Percentiles rank a stretch among this genome's conserved stretches.
Evolutionary conservation across 1,140 invertebrate genomes (phyloP).

Genomic region (Rhyzopertha dominica): DNA sequence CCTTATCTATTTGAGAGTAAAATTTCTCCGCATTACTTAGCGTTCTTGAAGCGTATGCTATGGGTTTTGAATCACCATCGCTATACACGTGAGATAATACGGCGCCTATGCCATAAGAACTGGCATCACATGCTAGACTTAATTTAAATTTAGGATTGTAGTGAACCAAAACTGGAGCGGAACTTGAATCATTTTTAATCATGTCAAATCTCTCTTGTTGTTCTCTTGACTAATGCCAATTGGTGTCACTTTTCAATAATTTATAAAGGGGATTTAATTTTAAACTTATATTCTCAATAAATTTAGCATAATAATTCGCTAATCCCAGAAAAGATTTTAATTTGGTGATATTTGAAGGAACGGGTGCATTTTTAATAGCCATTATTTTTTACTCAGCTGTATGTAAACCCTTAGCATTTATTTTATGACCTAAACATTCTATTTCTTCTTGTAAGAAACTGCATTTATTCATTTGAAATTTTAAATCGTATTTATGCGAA

Average conservation of each 20-base stretch:
- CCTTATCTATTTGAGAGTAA: slow-evolving; percentile 37
- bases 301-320: slow-evolving; percentile 38
- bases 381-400: slow-evolving; percentile 24
- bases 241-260: slow-evolving; percentile 28
- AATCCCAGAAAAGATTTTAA: slow-evolving; percentile 33
- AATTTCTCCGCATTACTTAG: slow-evolving; percentile 30
- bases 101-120: slow-evolving; percentile 18
- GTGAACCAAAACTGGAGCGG: slow-evolving; percentile 16
- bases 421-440: slow-evolving; percentile 31
- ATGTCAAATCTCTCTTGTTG: slow-evolving; percentile 8
- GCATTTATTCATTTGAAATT: slow-evolving; percentile 26
- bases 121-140: slow-evolving; percentile 28
- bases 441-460: slow-evolving; percentile 33
- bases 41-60: slow-evolving; percentile 32
- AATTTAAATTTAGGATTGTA: slow-evolving; percentile 13
- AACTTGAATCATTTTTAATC: slow-evolving; percentile 6
- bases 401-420: slow-evolving; percentile 28
- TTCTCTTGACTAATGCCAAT: slow-evolving; percentile 22
- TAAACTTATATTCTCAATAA: slow-evolving; percentile 36
- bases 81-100: slow-evolving; percentile 19
- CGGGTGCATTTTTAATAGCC: slow-evolving; percentile 19
- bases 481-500: slow-evolving; percentile 1
- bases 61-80: slow-evolving; percentile 20
- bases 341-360: slow-evolving; percentile 22
- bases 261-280: slow-evolving; percentile 34